These are phyloP conservation scores for Chiloscyllium plagiosum DNA, from an alignment of 2,113 vertebrate species.

Conservation along the genomic window DNA sequence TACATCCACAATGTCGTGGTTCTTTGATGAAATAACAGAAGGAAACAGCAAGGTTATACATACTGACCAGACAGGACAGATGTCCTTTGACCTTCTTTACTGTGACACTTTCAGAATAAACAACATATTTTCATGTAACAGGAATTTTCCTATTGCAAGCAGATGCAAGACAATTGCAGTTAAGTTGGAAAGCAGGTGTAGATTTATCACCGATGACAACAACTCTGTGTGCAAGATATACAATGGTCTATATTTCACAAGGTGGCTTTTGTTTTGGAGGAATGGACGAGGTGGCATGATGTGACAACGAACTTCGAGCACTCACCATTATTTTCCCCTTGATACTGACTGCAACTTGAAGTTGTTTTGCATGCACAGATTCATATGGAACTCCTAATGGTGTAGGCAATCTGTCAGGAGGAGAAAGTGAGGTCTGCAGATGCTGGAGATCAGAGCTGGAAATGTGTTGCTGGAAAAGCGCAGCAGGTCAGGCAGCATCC, in stretches of 20 bases:
- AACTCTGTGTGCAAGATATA: neutral
- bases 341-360: neutral
- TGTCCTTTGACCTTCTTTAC: neutral
- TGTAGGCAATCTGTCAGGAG: neutral
- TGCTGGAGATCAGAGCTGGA: no score
- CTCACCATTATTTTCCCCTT: neutral
- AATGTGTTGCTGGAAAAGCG: no score
- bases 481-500: no score
- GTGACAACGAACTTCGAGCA: neutral
- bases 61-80: no score
- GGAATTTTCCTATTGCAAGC: neutral
- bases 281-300: no score
- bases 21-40: no score
- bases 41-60: no score
- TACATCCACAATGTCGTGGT: no score
- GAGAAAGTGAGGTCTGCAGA: no score
- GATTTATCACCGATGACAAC: neutral
- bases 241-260: neutral
- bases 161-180: neutral
- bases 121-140: neutral
- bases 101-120: neutral
- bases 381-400: neutral
- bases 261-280: no score
- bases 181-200: neutral
- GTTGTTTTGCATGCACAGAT: neutral